phyloP scores from a whole-genome alignment of 2,888 invertebrate genomes.

The Tiphia femorata region DNA sequence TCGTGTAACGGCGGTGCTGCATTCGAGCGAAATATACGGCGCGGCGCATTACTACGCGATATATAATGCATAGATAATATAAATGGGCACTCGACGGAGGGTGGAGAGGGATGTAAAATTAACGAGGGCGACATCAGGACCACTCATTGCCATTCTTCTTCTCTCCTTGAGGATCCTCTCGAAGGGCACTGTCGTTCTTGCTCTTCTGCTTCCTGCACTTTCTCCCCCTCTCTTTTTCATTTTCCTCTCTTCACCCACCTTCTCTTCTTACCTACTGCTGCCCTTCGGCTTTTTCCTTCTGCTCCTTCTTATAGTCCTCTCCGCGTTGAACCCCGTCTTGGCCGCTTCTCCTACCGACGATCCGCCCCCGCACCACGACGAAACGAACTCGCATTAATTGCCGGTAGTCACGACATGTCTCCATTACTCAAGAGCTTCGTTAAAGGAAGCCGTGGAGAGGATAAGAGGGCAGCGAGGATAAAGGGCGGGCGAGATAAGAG shows the following conservation, averaged over 20 bases:
- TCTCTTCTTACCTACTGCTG: neutral
- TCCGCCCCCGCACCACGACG: conserved; percentile 6
- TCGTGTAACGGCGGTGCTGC: too few species aligned
- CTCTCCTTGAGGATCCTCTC: too few species aligned
- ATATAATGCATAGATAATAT: too few species aligned
- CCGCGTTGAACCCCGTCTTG: neutral
- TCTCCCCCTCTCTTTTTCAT: neutral
- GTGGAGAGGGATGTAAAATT: too few species aligned
- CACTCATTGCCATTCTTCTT: too few species aligned
- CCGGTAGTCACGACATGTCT: conserved; percentile 55
- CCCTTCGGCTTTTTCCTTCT: neutral
- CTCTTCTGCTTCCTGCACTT: neutral
- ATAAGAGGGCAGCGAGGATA: conserved; percentile 18
- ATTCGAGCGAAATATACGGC: too few species aligned
- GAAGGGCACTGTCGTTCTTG: conserved; percentile 14
- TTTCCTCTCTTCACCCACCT: neutral
- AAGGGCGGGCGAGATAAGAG: conserved; percentile 18
- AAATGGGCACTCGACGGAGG: too few species aligned
- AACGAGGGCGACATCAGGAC: too few species aligned
- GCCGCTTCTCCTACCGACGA: conserved; percentile 8
- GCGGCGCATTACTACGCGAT: too few species aligned
- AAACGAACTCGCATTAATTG: conserved; percentile 56
- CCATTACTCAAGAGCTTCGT: conserved; percentile 53
- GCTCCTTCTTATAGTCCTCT: too few species aligned
- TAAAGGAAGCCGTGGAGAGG: too few species aligned